Evolutionary conservation across 2,797 vertebrate species (phyloP), one percentile per base, ranked within the genome.

Genomic region (Fundulus diaphanus): DNA sequence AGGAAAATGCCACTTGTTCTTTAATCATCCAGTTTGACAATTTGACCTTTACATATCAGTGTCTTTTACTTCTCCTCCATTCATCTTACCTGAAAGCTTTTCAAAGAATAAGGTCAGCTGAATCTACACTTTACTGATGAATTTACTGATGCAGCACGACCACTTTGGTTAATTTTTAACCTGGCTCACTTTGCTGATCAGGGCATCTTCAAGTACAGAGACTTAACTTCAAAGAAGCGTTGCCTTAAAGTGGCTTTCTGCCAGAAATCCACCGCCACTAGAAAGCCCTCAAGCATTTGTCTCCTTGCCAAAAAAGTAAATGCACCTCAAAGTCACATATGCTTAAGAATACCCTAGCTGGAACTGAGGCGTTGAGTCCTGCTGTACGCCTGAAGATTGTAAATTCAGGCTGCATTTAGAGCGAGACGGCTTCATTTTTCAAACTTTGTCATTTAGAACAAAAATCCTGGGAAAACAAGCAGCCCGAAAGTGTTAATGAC

Each of bases 71-170:
- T 33, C 40, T 11, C 46, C 16, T 48, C 48, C 31, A 77, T 65
- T 54, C 27, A 51, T 49, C 67, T 56, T 33, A 29, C 35, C 35
- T 74, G 37, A 56, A 59, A 67, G 63, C 31, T 65, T 65, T 63
- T 18, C 59, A 27, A 22, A 63, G 22, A 63, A 37, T 51, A 73
- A 73, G 59, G 46, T 73, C 59, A 51, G 46, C 33, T 35, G 24
- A 22, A 51, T 73, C 70, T 29, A 57, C 59, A 29, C 33, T 73
- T 73, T 40, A 51, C 46, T 63, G 44, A 63, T 63, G 35, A 71
- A 57, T 56, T 71, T 71, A 56, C 52, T 71, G 70, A 71, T 57
- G n/a, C 70, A 68, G 67, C 67, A 22, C 33, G 29, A 48, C 44
- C 67, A 57, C 37, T 71, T 71, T 57, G 52, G 70, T 57, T 31